Conservation (phyloP, 2,888 invertebrate genomes). For the Torymus aiolomorphi region DNA sequence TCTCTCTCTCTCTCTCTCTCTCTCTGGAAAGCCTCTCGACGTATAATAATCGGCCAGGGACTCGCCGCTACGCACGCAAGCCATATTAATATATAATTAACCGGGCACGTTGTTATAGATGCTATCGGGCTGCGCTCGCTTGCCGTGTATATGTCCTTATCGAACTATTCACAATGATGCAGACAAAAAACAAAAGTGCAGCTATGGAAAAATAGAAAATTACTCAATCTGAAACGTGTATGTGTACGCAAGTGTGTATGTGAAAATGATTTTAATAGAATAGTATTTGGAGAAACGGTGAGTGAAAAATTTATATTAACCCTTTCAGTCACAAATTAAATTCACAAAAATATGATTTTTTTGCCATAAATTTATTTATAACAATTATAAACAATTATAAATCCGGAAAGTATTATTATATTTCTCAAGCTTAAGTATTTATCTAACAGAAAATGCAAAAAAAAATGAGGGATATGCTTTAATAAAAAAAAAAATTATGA, state of each 20-base stretch:
- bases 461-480: too few species aligned
- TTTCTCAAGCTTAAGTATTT: too few species aligned
- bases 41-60: not conserved
- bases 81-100: conserved; percentile 74
- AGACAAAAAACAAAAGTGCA: not conserved
- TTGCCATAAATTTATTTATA: too few species aligned
- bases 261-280: conserved; percentile 33
- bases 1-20: not conserved
- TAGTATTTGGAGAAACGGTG: not conserved
- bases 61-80: conserved; percentile 43
- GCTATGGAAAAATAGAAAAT: conserved; percentile 56
- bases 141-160: conserved; percentile 62
- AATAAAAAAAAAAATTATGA: too few species aligned
- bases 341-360: too few species aligned
- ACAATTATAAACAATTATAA: too few species aligned
- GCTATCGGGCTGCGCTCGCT: conserved; percentile 63
- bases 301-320: too few species aligned
- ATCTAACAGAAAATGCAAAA: too few species aligned
- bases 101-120: conserved; percentile 70
- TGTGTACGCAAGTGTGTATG: not conserved
- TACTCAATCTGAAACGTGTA: conserved; percentile 46
- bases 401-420: too few species aligned
- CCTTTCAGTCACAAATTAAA: too few species aligned
- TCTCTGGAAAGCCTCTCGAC: not conserved
- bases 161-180: conserved; percentile 49